These are phyloP conservation scores for Taeniopygia guttata DNA, from an alignment of 2,797 vertebrate genomes.

Conservation along the genomic window DNA sequence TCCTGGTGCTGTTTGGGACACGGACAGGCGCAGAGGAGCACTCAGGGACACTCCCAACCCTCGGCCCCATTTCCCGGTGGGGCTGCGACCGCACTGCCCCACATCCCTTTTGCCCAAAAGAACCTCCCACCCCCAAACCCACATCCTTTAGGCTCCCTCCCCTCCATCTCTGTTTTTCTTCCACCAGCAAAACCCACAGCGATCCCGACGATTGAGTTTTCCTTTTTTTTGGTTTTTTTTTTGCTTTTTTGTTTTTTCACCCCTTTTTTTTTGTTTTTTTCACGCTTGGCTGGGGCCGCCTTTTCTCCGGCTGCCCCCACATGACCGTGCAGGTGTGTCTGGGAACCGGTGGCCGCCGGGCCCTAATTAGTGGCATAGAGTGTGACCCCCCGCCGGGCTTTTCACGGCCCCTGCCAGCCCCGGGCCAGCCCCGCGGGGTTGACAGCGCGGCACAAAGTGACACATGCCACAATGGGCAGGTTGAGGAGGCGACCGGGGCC, in stretches of 20 bases:
- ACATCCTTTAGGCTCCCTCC: background rate
- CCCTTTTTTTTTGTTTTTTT: background rate
- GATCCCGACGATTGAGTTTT: background rate
- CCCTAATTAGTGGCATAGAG: slow-evolving; percentile 92
- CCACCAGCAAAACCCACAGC: background rate
- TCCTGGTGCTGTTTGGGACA: background rate
- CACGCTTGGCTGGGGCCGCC: slow-evolving; percentile 21
- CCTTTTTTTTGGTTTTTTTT: background rate
- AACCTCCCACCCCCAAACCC: too few species aligned
- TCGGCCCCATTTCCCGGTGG: rapidly evolving
- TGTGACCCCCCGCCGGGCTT: slow-evolving; percentile 80
- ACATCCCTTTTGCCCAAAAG: too few species aligned
- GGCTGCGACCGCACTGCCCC: background rate
- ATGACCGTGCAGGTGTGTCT: slow-evolving; percentile 91
- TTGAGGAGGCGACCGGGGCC: background rate
- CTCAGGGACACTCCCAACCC: background rate
- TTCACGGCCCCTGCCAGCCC: slow-evolving; percentile 71
- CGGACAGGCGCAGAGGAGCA: background rate
- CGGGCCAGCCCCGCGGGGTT: slow-evolving; percentile 34
- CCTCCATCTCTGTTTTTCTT: background rate
- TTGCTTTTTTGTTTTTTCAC: background rate
- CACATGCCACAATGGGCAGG: slow-evolving; percentile 73
- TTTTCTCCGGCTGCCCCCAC: slow-evolving; percentile 68
- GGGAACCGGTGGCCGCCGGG: slow-evolving; percentile 76
- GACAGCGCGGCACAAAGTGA: slow-evolving; percentile 67